Conservation (phyloP, 2,113 vertebrate genomes). For the Lutjanus erythropterus region DNA sequence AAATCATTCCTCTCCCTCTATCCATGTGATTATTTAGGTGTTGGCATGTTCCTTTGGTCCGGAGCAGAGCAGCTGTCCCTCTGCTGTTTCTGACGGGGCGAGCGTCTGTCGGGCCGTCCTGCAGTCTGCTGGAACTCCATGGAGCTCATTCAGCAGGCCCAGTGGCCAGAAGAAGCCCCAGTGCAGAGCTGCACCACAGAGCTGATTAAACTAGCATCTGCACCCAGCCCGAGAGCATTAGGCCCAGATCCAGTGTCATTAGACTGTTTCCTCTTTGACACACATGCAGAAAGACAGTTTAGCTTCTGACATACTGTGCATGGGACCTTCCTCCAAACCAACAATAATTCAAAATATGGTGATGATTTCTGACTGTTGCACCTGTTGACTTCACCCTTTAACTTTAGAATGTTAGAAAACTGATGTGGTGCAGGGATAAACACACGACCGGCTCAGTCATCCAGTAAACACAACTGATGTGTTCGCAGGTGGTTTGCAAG, state of each 20-base stretch:
- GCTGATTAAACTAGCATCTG: conserved; percentile 75
- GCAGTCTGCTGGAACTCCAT: conserved; percentile 7
- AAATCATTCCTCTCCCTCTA: background rate
- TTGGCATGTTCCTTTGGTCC: conserved; percentile 1
- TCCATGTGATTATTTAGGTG: background rate
- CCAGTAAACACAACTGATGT: no score
- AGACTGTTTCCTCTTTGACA: conserved; percentile 20
- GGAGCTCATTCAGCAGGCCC: conserved; percentile 5
- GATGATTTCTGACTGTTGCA: background rate
- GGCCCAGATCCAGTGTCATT: conserved; percentile 64
- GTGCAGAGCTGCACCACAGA: conserved; percentile 38
- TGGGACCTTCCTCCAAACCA: background rate
- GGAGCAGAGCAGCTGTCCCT: conserved; percentile 42
- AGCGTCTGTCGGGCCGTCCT: conserved; percentile 27
- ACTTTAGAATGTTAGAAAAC: background rate
- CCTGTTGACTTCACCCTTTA: background rate
- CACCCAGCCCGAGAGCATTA: conserved; percentile 40
- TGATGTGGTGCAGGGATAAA: background rate
- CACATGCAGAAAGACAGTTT: background rate
- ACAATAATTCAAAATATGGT: background rate
- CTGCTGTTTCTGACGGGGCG: conserved; percentile 27
- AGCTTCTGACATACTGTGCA: background rate
- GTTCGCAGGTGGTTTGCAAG: background rate
- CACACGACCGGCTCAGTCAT: background rate
- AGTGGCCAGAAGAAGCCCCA: background rate